Evolutionary conservation across 1,140 invertebrate genomes (phyloP), one percentile per base, ranked within the genome.

Genomic region (Zaprionus nigranus): DNA sequence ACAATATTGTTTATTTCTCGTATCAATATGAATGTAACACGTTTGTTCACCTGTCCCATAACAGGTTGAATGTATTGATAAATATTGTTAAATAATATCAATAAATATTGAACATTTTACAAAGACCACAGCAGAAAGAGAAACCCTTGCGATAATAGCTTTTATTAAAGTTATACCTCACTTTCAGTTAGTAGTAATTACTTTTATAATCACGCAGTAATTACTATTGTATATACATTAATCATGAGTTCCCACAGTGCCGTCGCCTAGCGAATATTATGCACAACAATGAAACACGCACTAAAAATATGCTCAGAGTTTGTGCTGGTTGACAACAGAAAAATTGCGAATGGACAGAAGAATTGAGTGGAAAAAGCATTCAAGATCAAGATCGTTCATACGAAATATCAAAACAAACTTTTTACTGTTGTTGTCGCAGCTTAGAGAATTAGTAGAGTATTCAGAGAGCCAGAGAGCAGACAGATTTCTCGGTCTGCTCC

Each of bases 371-470:
- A 46, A 59, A 69, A 88, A 69, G 49, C 73, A 67, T 80, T 84
- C 85, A 90, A 88, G 85, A 90, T 88, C 85, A 88, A 88, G 85
- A 86, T 86, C 40, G 40, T 46, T 17, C 66, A 75, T 57, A 34
- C 15, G 26, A 70, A 36, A 24, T 53, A 75, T 38, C 77, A 86
- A 88, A 88, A 77, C 84, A 88, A 88, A 88, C 65, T 73, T 69
- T 69, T 85, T 51, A 61, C 62, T 81, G 62, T 75, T 81, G 62
- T 75, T 76, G 57, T 36, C 36, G 3, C 12, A 61, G 56, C 61
- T 59, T 57, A 57, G n/a, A 75, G 58, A 64, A 64, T 77, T 72
- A 22, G 49, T 58, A 2, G 20, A 51, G 20, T 22, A 13, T 7
- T 40, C 17, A 13, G 28, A 36, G 17, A 28, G 46, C 60, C 51